Evolutionary conservation across 1,140 invertebrate genomes (phyloP), one percentile per base, ranked within the genome.

Genomic region (Aradophagus sp.): DNA sequence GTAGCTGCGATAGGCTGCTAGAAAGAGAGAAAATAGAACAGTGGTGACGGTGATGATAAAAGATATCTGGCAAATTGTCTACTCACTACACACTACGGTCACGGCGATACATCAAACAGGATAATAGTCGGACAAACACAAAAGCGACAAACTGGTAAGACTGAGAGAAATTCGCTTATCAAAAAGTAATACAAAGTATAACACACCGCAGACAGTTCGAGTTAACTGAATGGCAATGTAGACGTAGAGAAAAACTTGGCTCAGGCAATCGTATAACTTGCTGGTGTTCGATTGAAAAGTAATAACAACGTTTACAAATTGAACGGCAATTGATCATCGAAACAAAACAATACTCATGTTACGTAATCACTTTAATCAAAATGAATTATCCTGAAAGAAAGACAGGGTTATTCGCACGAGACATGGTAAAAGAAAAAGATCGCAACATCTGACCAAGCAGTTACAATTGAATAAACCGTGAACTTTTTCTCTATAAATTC

Each of bases 1-100:
- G 77, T 84, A 84, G 82, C 83, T 86, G 84, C 84, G 83, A 86
- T 84, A 86, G 84, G 83, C 83, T 84, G 83, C 83, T 85, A 85
- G 81, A 86, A 86, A 86, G 82, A 86, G 77, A 86, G 80, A 86
- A n/a, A 85, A 85, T 82, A 86, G 81, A 84, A 85, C 78, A 84
- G 83, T 86, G 81, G 84, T 85, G 82, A 83, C 77, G 79, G 83
- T 85, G 82, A 84, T 81, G 77, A 83, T 81, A 81, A 84, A 81
- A 82, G 79, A 85, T 80, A 77, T 84, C 56, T 82, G 80, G 80
- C 80, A 81, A 74, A 79, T 81, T 76, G 78, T 78, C 83, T 85
- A 85, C 81, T 81, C 73, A 78, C 82, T 85, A 85, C 79, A 80
- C 77, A 81, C 80, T 84, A 84, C 83, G 70, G 73, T 79, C 74